These are phyloP conservation scores for Cathartes aura DNA, from an alignment of 2,113 vertebrate species.

Conservation along the genomic window DNA sequence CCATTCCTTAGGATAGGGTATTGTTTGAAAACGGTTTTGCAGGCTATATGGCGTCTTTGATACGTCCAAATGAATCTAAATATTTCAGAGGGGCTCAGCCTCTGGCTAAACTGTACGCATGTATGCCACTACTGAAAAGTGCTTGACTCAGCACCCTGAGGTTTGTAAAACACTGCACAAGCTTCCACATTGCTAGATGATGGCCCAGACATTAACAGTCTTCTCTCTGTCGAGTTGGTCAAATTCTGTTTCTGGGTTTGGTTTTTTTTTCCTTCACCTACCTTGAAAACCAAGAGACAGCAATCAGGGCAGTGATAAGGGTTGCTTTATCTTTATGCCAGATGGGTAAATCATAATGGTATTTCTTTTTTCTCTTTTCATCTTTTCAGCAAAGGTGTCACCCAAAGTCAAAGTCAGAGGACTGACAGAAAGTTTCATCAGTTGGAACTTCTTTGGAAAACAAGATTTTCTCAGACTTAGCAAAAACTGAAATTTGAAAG, in stretches of 20 bases:
- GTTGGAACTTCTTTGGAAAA: not conserved
- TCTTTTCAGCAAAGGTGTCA: not conserved
- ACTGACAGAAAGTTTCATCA: not conserved
- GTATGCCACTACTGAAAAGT: not conserved
- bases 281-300: not conserved
- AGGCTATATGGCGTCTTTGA: not conserved
- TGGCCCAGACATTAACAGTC: not conserved
- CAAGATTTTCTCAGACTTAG: not conserved
- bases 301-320: not conserved
- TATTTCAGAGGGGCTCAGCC: not conserved
- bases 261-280: not conserved
- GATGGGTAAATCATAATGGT: not conserved
- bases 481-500: not conserved
- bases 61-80: not conserved
- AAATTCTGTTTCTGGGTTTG: not conserved
- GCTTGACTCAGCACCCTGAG: not conserved
- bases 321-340: not conserved
- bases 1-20: not conserved
- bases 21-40: not conserved
- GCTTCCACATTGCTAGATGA: not conserved
- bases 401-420: not conserved
- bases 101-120: not conserved
- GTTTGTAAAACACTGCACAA: not conserved
- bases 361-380: not conserved
- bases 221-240: not conserved